Conservation (phyloP, 2,113 vertebrate species). For the Prochilodus magdalenae region DNA sequence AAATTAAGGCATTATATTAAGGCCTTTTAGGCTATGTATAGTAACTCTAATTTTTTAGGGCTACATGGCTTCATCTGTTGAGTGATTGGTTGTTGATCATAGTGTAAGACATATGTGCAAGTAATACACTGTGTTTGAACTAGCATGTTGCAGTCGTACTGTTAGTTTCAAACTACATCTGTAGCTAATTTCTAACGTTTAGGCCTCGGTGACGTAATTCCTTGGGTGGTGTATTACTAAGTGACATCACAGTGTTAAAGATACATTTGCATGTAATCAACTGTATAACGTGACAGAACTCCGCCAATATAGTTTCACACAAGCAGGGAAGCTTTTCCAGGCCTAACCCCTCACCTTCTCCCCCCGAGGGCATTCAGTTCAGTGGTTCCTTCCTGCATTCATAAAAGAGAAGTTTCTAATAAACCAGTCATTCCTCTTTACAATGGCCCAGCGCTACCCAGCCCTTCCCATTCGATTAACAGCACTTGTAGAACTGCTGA, state of each 20-base stretch:
- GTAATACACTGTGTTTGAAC: not conserved
- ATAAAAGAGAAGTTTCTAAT: slow-evolving; percentile 1
- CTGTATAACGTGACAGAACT: not conserved
- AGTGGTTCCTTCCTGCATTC: not conserved
- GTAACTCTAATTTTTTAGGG: no score
- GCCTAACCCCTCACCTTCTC: not conserved
- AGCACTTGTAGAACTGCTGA: not conserved
- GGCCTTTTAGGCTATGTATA: no score
- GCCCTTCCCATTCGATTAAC: not conserved
- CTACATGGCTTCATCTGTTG: no score
- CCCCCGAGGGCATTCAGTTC: not conserved
- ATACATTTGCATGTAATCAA: not conserved
- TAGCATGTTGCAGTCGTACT: not conserved
- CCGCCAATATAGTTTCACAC: not conserved
- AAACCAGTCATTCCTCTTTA: slow-evolving; percentile 1
- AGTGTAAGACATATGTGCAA: not conserved
- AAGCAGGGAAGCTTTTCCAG: not conserved
- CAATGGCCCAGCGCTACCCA: not conserved
- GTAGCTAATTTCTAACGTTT: not conserved
- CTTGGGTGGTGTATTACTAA: not conserved
- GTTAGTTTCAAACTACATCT: not conserved
- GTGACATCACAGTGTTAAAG: not conserved
- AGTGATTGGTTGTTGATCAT: no score
- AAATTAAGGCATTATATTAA: no score
- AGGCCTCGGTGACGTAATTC: not conserved